Conservation (phyloP, 1,140 invertebrate genomes). For the Portunus trituberculatus region DNA sequence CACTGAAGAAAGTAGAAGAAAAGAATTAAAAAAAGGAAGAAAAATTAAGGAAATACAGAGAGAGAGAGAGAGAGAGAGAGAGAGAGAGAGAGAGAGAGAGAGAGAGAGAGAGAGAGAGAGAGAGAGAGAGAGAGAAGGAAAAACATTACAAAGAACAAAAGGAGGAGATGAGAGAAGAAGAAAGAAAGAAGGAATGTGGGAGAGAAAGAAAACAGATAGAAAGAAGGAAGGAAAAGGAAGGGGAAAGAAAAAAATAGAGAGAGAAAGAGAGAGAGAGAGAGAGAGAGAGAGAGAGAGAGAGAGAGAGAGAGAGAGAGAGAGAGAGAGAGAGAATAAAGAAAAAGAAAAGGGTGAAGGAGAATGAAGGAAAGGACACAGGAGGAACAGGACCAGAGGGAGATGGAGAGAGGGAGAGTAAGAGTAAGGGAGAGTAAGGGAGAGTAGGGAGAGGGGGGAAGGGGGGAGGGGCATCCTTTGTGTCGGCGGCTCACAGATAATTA, state of each 20-base stretch:
- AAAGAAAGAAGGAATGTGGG: neutral
- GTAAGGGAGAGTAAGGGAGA: no score
- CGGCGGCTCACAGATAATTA: slow-evolving; percentile 60
- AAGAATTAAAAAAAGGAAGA: neutral
- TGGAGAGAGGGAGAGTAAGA: no score
- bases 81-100: no score
- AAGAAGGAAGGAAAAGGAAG: neutral
- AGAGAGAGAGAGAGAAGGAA: neutral
- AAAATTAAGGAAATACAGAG: no score
- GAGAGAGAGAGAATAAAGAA: neutral
- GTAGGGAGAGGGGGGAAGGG: neutral
- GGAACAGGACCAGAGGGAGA: no score
- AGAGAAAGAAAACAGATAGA: neutral
- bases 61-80: no score
- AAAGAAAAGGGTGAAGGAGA: no score
- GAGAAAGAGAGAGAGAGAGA: neutral
- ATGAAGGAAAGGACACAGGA: no score
- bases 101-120: neutral
- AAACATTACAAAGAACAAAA: neutral
- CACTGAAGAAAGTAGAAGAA: neutral
- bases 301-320: neutral
- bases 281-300: neutral
- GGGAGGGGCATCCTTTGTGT: slow-evolving; percentile 43
- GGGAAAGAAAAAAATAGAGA: neutral
- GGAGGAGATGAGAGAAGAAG: neutral